Evolutionary conservation across 2,797 vertebrate species (phyloP), one percentile per base, ranked within the genome.

Genomic region (Sebastes paucispinis): DNA sequence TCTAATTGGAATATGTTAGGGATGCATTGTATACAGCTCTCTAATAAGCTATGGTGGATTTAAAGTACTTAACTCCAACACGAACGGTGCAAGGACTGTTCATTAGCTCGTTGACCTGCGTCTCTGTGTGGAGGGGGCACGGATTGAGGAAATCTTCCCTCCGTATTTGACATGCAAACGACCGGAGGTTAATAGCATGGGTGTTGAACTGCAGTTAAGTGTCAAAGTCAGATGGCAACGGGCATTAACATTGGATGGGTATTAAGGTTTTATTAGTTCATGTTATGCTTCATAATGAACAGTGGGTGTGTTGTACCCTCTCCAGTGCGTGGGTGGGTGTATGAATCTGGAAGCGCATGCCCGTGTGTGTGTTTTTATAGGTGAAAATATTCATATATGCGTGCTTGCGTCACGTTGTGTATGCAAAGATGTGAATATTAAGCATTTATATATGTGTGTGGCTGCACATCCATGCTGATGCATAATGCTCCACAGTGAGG

Each of bases 21-120:
- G 72, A 76, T 54, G 75, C 11, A 2, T 73, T 79, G 77, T 81
- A 75, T 78, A 79, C 84, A 63, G 60, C 84, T 57, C 62, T 62
- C 60, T 87, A 81, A 79, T 87, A 83, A 88, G 85, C 80, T 84
- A 25, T 62, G 70, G 31, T 76, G 75, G 77, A 89, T 89, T 92
- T 84, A 57, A 75, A 80, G 75, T 59, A 25, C 78, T 92, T 84
- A 86, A 81, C 85, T 84, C 63, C 57, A 71, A 63, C 75, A 67
- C 8, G 31, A 69, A 58, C 64, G 22, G 65, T 54, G 73, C 67
- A 71, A 79, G 67, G 78, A 67, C 80, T 87, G 65, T 85, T 84
- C 76, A 91, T 93, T 92, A 90, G 86, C 88, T 76, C 6, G 25
- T 83, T 92, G 92, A 93, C 91, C 89, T 81, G 79, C 5, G 13